These are phyloP conservation scores for Neolamprologus ventralis DNA, from an alignment of 2,113 vertebrate species.

Conservation along the genomic window DNA sequence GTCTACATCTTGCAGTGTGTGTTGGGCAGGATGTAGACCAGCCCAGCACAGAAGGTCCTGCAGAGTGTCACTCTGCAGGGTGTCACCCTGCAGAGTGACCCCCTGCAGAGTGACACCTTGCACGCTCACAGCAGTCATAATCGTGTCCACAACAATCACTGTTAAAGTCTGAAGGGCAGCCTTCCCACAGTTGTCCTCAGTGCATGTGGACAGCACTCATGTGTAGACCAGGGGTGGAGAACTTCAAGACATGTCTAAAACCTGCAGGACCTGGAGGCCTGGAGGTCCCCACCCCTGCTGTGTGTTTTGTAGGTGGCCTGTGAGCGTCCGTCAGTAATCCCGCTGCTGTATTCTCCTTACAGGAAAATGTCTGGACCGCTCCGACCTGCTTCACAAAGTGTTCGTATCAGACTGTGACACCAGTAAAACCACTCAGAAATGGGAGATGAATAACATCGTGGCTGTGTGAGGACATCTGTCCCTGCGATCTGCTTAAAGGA, in stretches of 20 bases:
- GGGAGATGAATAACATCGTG: conserved; percentile 98
- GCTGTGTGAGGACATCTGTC: conserved; percentile 75
- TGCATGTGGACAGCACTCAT: background rate
- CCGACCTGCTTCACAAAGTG: conserved; percentile 90
- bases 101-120: background rate
- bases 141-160: background rate
- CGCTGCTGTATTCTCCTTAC: background rate
- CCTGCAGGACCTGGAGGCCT: background rate
- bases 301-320: background rate
- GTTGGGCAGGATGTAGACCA: background rate
- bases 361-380: conserved; percentile 93
- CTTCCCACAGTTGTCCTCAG: background rate
- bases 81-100: no score
- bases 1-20: background rate
- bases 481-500: background rate
- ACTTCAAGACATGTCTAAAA: background rate
- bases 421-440: conserved; percentile 86
- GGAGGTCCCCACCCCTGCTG: background rate
- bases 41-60: background rate
- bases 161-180: background rate
- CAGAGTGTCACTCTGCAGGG: no score
- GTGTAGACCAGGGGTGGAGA: background rate
- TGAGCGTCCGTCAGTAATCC: background rate
- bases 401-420: conserved; percentile 89
- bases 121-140: background rate